phyloP scores from a whole-genome alignment of 2,797 vertebrate genomes.

The Buceros bicornis region DNA sequence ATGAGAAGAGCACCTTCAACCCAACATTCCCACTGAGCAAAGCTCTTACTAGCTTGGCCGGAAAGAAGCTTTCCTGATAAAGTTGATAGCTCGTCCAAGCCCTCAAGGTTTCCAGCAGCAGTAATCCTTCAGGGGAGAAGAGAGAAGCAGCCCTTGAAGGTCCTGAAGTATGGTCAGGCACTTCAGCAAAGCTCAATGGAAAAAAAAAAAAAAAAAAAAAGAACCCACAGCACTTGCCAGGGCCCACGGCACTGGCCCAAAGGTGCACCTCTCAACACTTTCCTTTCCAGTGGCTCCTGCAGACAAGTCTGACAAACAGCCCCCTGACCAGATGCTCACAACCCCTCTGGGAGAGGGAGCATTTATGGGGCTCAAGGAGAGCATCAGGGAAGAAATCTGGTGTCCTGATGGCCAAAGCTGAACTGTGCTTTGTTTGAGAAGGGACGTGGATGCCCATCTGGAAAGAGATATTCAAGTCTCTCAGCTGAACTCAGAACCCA shows the following conservation, averaged over 20 bases:
- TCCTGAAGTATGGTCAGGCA: neutral
- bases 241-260: neutral
- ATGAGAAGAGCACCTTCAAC: conserved; percentile 48
- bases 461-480: neutral
- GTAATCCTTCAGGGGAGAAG: conserved; percentile 47
- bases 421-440: neutral
- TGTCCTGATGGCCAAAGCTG: neutral
- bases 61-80: conserved; percentile 66
- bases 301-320: neutral
- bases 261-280: rapidly evolving
- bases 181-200: neutral
- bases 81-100: conserved; percentile 39
- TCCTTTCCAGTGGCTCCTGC: neutral
- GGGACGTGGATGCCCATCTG: rapidly evolving
- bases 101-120: conserved; percentile 39
- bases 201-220: neutral
- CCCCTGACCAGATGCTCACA: neutral
- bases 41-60: conserved; percentile 32
- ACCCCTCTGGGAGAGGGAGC: neutral
- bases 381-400: neutral
- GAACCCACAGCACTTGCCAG: neutral
- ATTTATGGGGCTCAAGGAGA: neutral
- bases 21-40: neutral
- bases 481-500: neutral
- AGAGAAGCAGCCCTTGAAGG: conserved; percentile 1